Conservation (phyloP, 2,797 vertebrate species). For the Gallirallus australis region DNA sequence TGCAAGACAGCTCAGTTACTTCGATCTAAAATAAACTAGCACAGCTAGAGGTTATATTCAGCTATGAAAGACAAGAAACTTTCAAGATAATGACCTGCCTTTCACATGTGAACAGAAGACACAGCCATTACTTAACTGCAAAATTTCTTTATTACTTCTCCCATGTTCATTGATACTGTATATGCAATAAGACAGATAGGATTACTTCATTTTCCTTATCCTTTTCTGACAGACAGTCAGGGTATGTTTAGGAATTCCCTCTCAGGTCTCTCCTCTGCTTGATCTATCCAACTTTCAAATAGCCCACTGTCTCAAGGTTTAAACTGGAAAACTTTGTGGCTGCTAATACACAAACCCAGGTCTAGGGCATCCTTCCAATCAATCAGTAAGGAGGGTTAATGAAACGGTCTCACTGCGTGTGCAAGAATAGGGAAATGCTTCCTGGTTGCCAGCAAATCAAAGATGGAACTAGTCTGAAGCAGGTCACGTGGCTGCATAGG, state of each 20-base stretch:
- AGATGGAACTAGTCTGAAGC: constrained; percentile 19
- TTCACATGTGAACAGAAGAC: not conserved
- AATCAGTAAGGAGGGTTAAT: constrained; percentile 45
- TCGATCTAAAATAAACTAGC: not conserved
- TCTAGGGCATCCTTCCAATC: not conserved
- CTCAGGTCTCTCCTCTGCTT: not conserved
- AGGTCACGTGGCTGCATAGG: not conserved
- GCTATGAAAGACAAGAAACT: not conserved
- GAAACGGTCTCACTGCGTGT: not conserved
- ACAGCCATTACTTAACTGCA: not conserved
- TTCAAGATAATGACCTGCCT: not conserved
- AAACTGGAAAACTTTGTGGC: constrained; percentile 48
- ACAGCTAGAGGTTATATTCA: not conserved
- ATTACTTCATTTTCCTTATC: not conserved
- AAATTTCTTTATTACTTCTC: not conserved
- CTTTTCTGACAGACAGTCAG: not conserved
- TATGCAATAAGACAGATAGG: not conserved
- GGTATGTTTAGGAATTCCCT: not conserved
- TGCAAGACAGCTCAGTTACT: not conserved
- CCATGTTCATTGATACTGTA: not conserved
- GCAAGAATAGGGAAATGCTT: not conserved
- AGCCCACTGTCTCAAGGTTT: constrained; percentile 16
- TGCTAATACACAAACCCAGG: constrained; percentile 13
- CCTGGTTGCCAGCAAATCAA: constrained; percentile 40
- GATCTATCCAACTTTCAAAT: not conserved